Percentiles rank a stretch among this genome's conserved stretches.
Conservation (phyloP, 1,140 invertebrate genomes). For the Eriocheir sinensis region DNA sequence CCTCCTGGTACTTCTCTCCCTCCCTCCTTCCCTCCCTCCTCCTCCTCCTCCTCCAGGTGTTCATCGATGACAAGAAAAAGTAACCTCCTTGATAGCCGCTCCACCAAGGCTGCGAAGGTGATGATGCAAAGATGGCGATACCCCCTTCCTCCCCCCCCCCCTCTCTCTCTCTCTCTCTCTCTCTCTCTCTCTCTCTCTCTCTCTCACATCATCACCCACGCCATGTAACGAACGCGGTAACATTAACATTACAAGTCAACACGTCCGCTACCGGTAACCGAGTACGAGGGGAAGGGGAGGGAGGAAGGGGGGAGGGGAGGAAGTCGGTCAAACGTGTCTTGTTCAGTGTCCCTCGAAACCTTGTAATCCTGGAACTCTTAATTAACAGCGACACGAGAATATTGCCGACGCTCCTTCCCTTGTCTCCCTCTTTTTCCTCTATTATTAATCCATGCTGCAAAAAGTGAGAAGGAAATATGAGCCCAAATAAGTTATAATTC, state of each 20-base stretch:
- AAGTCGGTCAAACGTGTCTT: background rate
- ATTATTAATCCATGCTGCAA: too few species aligned
- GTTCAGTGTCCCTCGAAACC: conserved; percentile 1
- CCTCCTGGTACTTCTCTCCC: too few species aligned
- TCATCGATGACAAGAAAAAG: background rate
- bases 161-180: conserved; percentile 55
- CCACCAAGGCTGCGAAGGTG: background rate
- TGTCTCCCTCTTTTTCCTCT: too few species aligned
- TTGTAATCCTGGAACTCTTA: background rate
- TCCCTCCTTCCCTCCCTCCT: background rate
- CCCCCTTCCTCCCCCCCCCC: background rate
- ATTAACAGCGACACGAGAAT: conserved; percentile 15
- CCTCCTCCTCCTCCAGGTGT: background rate
- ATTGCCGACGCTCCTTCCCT: too few species aligned
- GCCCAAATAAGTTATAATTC: too few species aligned
- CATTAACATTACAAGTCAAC: conserved; percentile 12
- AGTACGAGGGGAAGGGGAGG: too few species aligned
- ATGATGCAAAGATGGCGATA: background rate
- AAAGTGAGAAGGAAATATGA: too few species aligned
- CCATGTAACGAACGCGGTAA: background rate
- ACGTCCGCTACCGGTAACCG: background rate
- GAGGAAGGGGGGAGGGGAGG: background rate
- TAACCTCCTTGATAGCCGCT: background rate
- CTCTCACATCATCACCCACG: background rate
- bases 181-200: conserved; percentile 50